Evolutionary conservation across 2,113 vertebrate genomes (phyloP), one percentile per base, ranked within the genome.

Genomic region (Corapipo altera): DNA sequence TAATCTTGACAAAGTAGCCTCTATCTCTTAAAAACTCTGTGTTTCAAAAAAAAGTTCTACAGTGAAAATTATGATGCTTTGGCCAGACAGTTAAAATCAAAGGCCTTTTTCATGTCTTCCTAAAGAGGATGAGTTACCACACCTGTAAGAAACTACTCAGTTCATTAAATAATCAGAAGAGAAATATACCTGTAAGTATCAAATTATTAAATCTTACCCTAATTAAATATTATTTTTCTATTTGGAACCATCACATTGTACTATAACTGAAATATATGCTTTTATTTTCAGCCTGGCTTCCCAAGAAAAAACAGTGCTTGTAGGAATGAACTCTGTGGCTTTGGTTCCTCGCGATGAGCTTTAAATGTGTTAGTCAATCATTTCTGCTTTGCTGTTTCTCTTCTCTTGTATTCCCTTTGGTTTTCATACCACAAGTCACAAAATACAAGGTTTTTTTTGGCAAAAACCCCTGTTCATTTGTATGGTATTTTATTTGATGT

Each of bases 381-480:
- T 55, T 61, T 85, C 24, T 91, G 11, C 14, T 12, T 12, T 85
- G 7, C 16, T 72, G 2, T 82, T 59, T 93, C 28, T 82, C 11
- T 48, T 70, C 8, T 28, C 28, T 82, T 69, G 14, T 46, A 33
- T 72, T 82, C 22, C 4, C 15, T 79, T 82, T 78, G 24, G 12
- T 41, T 64, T 28, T 19, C 35, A 57, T 44, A 61, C 2, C 2
- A 22, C 15, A 35, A 28, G 28, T 35, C 39, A 88, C 51, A 80
- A 93, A 80, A 80, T 27, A 12, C 2, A 19, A 46, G 0, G 0
- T 33, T 55, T 37, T 32, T 39, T 57, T 55, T 24, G 1, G 4
- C 1, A 74, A 44, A 61, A 39, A 2, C 0, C 8, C 16, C 7
- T 11, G 7, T n/a, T 35, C 0, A 44, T 71, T 91, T 61, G 18